Evolutionary conservation across 1,140 invertebrate species (phyloP), one percentile per base, ranked within the genome.

Genomic region (Euwallacea fornicatus): DNA sequence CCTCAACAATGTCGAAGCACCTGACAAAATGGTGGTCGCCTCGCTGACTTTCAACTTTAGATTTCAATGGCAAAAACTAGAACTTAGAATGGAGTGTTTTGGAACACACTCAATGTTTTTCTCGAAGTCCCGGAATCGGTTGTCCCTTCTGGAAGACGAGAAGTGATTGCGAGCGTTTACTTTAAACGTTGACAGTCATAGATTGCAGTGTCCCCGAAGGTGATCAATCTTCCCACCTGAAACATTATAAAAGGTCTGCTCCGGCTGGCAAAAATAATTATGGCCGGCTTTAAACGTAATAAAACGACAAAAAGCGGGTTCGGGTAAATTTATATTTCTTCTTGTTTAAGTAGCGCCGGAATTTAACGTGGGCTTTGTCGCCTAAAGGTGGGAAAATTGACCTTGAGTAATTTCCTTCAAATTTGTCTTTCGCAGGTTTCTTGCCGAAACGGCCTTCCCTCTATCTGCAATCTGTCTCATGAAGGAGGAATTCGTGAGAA

Each of bases 161-260:
- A 70, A 64, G 69, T 70, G 69, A 71, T 71, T 71, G 69, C 62
- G 62, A 71, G 56, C 69, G 69, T 71, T 71, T 71, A 71, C 69
- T 71, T 66, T 71, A 71, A 71, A 66, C 69, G 69, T 64, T 70
- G 61, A 70, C 69, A 70, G 69, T 71, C 69, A 71, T 71, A 71
- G 69, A 71, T 71, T 71, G 69, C 69, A 64, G 63, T 71, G 63
- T 71, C 69, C 63, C 55, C 46, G 44, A 8, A 54, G 63, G 63
- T 66, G 69, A 71, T 71, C 69, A 71, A 71, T 71, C 69, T 71
- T 55, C 8, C 61, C 60, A 70, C 69, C 69, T 70, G 69, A 43
- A 70, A 70, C 69, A 70, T 53, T 68, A 68, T 68, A 68, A 68
- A 68, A 59, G 66, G 56, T 21, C 66, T 46, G 21, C 41, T 46